Conservation (phyloP, 2,888 invertebrate genomes). For the Glaucopsyche alexis region DNA sequence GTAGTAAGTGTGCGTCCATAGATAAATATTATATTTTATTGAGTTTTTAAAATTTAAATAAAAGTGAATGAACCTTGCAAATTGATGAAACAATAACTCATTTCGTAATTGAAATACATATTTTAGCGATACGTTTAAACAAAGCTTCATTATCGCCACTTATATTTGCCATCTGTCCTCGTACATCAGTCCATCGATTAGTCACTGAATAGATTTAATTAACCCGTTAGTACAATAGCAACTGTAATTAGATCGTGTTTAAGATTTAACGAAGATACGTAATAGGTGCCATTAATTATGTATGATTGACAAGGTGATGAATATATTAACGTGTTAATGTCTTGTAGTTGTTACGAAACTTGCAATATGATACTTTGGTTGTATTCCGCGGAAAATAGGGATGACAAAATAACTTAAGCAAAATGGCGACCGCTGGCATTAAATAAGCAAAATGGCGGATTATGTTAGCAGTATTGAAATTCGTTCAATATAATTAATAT, state of each 20-base stretch:
- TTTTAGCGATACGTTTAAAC: slow-evolving; percentile 5
- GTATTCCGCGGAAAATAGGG: too few relatives aligned
- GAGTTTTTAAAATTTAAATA: too few relatives aligned
- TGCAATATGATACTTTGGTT: neutral
- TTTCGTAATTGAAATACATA: neutral
- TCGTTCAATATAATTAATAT: too few relatives aligned
- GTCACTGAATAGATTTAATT: slow-evolving; percentile 40
- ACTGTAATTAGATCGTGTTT: slow-evolving; percentile 35
- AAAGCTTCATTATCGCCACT: slow-evolving; percentile 22
- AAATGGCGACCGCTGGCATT: too few relatives aligned
- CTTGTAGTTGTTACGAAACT: neutral
- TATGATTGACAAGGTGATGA: slow-evolving; percentile 17
- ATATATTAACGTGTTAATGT: neutral
- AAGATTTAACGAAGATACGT: slow-evolving; percentile 18
- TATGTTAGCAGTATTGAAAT: too few relatives aligned
- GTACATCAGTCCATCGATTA: slow-evolving; percentile 37
- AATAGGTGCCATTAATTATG: slow-evolving; percentile 16
- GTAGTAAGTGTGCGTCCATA: too few relatives aligned
- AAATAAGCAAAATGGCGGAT: too few relatives aligned
- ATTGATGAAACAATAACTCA: neutral
- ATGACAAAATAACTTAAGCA: too few relatives aligned
- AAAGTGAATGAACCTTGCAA: too few relatives aligned
- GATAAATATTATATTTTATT: neutral
- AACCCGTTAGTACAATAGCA: slow-evolving; percentile 34
- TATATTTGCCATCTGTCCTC: slow-evolving; percentile 22